Base-by-base conservation (phyloP, 2,797 vertebrate genomes). In the Cephalopachus bancanus region DNA sequence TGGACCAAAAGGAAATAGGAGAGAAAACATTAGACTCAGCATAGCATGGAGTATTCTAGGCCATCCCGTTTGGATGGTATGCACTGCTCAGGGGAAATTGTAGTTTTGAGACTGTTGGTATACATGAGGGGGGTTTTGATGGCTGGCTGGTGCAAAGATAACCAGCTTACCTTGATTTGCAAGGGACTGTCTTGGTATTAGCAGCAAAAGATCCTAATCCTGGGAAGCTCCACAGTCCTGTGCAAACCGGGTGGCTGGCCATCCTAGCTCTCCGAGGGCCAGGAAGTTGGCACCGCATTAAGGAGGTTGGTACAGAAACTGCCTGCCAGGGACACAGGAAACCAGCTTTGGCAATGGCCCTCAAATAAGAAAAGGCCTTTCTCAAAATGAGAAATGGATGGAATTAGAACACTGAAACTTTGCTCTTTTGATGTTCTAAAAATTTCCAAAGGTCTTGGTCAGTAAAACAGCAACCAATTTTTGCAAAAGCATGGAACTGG, bases 381-480 rank as follows among this genome's bases (percentile, higher is more conserved):
- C 60, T 60, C 15, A 49, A 65, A 89, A 90, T 49, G 75, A 86
- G 53, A 44, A 44, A 44, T 44, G 30, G 37, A 11, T 14, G 20
- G 79, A 86, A 44, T 62, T 78, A 62, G 69, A 75, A 55, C 83
- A 83, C 4, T 60, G 28, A 78, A 89, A 79, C 67, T 24, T 94
- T 49, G 57, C 33, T 85, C 28, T 87, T 49, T 81, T 84, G 22
- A 49, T 89, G 19, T 86, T 84, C 80, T 37, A 94, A 86, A 83
- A 79, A 44, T 95, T 78, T 95, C 62, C 33, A 87, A 67, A 75
- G 55, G 24, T 86, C 69, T 88, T 93, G 7, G 24, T 83, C 28
- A 84, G 62, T 86, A 95, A 94, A 96, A 80, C 67, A 89, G 44
- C 57, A 92, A 62, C 75, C 17, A 81, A 15, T 93, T 96, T 94